Evolutionary conservation across 2,797 vertebrate genomes (phyloP).

Genomic region (Hoplostethus mediterraneus): DNA sequence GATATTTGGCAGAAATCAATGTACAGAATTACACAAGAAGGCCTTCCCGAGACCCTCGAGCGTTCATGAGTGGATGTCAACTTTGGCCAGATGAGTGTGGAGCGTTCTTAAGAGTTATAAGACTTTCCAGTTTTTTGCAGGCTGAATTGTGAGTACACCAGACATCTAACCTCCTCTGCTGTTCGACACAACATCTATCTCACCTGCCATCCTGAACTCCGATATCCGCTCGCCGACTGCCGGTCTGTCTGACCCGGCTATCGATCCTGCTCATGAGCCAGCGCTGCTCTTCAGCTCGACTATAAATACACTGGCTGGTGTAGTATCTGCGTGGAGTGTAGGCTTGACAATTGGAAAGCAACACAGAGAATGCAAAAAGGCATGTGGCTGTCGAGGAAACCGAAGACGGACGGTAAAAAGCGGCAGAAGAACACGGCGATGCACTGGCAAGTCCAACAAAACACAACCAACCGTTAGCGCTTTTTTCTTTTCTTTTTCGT

Average conservation of each 20-base stretch:
- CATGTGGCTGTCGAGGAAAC: slow-evolving; percentile 15
- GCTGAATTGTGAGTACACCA: slow-evolving; percentile 30
- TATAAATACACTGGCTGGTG: slow-evolving; percentile 52
- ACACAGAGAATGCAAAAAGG: slow-evolving; percentile 25
- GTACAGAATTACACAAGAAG: slow-evolving; percentile 66
- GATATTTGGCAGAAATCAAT: slow-evolving; percentile 83
- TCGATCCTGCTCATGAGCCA: slow-evolving; percentile 53
- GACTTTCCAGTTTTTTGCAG: slow-evolving; percentile 31
- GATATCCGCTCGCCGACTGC: slow-evolving; percentile 42
- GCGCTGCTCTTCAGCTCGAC: slow-evolving; percentile 41
- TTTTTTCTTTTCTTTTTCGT: slow-evolving; percentile 18
- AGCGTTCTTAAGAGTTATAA: slow-evolving; percentile 7
- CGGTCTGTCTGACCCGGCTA: slow-evolving; percentile 55
- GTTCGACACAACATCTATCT: slow-evolving; percentile 26
- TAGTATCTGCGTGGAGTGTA: slow-evolving; percentile 53
- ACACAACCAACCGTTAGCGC: slow-evolving; percentile 28
- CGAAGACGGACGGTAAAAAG: slow-evolving; percentile 33
- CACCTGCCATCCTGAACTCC: slow-evolving; percentile 49
- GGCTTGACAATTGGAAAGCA: slow-evolving; percentile 45
- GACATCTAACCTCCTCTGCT: slow-evolving; percentile 41
- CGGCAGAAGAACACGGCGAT: slow-evolving; percentile 48
- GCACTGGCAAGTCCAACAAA: slow-evolving; percentile 36
- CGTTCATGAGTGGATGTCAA: slow-evolving; percentile 23
- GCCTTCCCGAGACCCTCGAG: slow-evolving; percentile 53
- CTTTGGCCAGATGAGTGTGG: slow-evolving; percentile 47